Evolutionary conservation across 2,113 vertebrate genomes (phyloP).

Genomic region (cat (Felis catus)): DNA sequence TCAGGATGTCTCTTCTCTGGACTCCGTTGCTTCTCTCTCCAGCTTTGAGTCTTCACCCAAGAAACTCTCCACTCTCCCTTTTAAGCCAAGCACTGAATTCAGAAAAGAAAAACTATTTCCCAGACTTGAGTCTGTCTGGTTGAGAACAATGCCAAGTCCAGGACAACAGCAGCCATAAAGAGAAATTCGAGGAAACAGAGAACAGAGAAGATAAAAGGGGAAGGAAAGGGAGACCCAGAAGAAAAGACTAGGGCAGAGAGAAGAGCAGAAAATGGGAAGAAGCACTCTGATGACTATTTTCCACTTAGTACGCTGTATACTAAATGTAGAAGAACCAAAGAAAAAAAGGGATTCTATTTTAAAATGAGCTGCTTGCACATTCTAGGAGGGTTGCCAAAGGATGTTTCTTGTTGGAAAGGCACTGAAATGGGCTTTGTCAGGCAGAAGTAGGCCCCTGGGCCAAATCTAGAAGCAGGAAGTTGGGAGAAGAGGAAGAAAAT

Average conservation of each 20-base stretch:
- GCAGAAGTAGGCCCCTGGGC: not conserved
- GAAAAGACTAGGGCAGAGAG: not conserved
- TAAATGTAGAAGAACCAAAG: not conserved
- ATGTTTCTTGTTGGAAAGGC: not conserved
- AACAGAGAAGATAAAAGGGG: not conserved
- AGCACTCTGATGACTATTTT: not conserved
- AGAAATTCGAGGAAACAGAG: not conserved
- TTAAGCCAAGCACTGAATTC: not conserved
- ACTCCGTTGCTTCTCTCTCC: not conserved
- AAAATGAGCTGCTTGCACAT: constrained; percentile 1
- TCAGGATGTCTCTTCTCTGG: not conserved
- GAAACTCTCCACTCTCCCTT: not conserved
- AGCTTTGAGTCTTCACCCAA: not conserved
- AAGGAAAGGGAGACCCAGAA: not conserved
- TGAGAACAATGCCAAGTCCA: not conserved
- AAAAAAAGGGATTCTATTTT: constrained; percentile 20
- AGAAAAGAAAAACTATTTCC: not conserved
- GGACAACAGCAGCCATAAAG: not conserved
- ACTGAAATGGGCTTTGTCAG: not conserved
- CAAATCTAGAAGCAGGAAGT: not conserved
- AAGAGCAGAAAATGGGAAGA: constrained; percentile 1
- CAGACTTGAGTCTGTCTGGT: not conserved
- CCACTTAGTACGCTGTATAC: not conserved
- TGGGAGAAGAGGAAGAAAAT: not conserved
- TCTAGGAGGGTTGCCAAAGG: constrained; percentile 49